Evolutionary conservation across 2,113 vertebrate genomes (phyloP).

Genomic region (Crotalus viridis): DNA sequence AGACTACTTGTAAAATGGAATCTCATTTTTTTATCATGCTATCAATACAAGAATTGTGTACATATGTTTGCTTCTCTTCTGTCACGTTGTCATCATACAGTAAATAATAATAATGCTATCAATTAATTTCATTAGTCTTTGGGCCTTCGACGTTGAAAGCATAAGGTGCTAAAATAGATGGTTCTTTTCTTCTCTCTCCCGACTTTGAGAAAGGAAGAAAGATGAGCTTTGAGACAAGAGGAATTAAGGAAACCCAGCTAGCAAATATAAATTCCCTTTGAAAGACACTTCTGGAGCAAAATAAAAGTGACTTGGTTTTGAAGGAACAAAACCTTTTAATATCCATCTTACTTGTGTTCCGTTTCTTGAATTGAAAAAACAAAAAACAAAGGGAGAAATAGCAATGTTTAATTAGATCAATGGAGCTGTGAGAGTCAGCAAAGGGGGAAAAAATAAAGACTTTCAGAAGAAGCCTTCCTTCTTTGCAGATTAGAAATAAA

Average conservation of each 20-base stretch:
- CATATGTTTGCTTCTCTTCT: not conserved
- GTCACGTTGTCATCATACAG: not conserved
- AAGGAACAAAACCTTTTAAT: conserved; percentile 14
- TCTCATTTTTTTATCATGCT: not conserved
- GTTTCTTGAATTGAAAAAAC: conserved; percentile 1
- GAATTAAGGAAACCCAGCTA: conserved; percentile 43
- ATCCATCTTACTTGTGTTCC: conserved; percentile 15
- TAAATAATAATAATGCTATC: conserved; percentile 2
- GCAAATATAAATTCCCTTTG: conserved; percentile 41
- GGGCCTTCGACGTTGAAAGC: not conserved
- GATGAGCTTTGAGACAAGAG: conserved; percentile 22
- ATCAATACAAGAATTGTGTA: not conserved
- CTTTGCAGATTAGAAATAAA: not conserved
- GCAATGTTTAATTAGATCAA: conserved; percentile 21
- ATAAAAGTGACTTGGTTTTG: not conserved
- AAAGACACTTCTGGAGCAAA: conserved; percentile 28
- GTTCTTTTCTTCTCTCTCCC: conserved; percentile 37
- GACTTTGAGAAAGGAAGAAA: conserved; percentile 35
- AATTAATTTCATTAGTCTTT: not conserved
- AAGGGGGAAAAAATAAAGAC: not conserved
- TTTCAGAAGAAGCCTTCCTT: not conserved
- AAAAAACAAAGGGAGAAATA: not conserved
- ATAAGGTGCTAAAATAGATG: conserved; percentile 33
- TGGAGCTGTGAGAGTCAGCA: not conserved
- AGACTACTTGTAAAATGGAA: not conserved